Conservation (phyloP, 64 coral and sea anemone genomes). For the Porites lutea region DNA sequence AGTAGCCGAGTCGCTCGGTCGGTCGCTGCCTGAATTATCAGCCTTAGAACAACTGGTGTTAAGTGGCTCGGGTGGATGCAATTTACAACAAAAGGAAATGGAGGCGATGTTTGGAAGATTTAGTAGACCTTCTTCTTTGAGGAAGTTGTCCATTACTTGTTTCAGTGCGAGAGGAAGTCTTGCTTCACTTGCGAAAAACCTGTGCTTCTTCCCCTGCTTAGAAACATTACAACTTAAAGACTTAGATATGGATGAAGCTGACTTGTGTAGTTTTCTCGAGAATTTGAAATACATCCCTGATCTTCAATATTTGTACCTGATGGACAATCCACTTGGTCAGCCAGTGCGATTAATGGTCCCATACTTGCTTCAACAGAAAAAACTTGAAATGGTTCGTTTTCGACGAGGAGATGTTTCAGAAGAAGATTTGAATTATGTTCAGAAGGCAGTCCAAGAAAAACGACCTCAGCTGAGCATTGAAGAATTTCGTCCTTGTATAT, state of each 20-base stretch:
- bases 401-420: background rate
- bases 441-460: too few species aligned
- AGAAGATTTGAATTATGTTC: background rate
- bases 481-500: too few species aligned
- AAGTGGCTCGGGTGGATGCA: background rate
- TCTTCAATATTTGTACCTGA: background rate
- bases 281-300: conserved; percentile 7
- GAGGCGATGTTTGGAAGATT: background rate
- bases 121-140: background rate
- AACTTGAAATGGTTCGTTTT: background rate
- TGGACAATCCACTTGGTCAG: background rate
- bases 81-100: background rate
- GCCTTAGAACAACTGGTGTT: background rate
- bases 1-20: too few species aligned
- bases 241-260: background rate
- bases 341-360: background rate
- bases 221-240: background rate
- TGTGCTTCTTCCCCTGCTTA: background rate
- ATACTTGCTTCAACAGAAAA: background rate
- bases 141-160: background rate
- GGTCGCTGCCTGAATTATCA: too few species aligned
- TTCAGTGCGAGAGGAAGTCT: background rate
- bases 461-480: too few species aligned
- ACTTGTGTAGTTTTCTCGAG: background rate
- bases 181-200: background rate